phyloP scores from a whole-genome alignment of 2,888 invertebrate species.

The Drosophila anomalata region DNA sequence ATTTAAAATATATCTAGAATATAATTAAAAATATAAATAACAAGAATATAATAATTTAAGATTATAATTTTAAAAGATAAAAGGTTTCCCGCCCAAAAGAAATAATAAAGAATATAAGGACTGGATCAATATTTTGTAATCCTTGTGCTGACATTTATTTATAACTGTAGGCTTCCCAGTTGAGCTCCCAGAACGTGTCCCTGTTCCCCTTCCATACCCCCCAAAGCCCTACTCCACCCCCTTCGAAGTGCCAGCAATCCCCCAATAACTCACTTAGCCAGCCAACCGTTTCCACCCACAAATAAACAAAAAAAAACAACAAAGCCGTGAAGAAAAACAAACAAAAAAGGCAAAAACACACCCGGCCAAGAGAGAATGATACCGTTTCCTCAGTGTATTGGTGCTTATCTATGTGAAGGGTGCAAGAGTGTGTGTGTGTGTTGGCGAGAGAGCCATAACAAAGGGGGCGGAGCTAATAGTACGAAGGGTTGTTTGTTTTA shows the following conservation, averaged over 20 bases:
- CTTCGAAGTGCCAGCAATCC: constrained; percentile 5
- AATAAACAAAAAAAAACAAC: constrained; percentile 34
- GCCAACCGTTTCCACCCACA: constrained; percentile 56
- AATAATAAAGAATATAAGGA: not conserved
- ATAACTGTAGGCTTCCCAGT: not conserved
- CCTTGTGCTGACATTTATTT: not conserved
- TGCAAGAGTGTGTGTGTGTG: constrained; percentile 21
- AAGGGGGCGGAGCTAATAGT: constrained; percentile 74
- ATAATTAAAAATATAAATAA: not conserved
- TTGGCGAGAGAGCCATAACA: constrained; percentile 22
- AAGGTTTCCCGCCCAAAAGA: not conserved
- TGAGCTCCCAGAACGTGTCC: not conserved
- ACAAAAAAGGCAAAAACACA: constrained; percentile 11
- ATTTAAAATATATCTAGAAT: not conserved
- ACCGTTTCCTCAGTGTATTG: constrained; percentile 38
- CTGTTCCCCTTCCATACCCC: too few species aligned
- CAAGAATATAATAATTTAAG: too few species aligned
- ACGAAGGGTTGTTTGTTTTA: constrained; percentile 32
- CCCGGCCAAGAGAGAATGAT: not conserved
- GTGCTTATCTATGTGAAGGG: constrained; percentile 79
- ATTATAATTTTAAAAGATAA: too few species aligned
- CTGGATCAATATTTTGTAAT: constrained; percentile 1
- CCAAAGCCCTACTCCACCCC: not conserved
- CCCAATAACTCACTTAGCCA: constrained; percentile 32
- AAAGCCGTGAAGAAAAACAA: constrained; percentile 13